Evolutionary conservation across 2,113 vertebrate species (phyloP).

Genomic region (Syngnathus scovelli): DNA sequence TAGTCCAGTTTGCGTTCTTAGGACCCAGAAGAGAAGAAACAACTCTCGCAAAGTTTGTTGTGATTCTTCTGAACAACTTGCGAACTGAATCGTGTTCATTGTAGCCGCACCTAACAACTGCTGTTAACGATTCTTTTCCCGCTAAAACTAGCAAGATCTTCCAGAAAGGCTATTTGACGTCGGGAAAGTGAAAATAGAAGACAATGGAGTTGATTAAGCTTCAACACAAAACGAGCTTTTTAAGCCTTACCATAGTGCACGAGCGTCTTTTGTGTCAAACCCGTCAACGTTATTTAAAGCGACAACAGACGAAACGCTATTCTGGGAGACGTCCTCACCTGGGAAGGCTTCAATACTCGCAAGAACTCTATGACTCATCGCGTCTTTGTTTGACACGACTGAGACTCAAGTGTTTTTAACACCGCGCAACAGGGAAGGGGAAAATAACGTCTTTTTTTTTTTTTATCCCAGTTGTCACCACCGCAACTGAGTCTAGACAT

Average conservation of each 20-base stretch:
- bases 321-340: not conserved
- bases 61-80: too few relatives aligned
- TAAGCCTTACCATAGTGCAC: not conserved
- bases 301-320: slow-evolving; percentile 1
- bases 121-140: slow-evolving; percentile 28
- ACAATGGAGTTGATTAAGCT: not conserved
- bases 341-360: not conserved
- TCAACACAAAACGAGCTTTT: not conserved
- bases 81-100: not conserved
- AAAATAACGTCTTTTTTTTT: not conserved
- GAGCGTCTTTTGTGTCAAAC: not conserved
- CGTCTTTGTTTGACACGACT: slow-evolving; percentile 1
- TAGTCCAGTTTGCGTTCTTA: too few relatives aligned
- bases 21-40: too few relatives aligned
- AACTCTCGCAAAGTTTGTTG: too few relatives aligned
- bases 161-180: not conserved
- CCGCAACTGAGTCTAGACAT: not conserved
- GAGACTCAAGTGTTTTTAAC: not conserved
- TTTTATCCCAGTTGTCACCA: not conserved
- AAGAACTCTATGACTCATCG: not conserved
- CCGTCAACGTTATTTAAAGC: not conserved
- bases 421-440: not conserved
- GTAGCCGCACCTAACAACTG: slow-evolving; percentile 1
- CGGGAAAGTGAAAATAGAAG: not conserved
- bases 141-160: slow-evolving; percentile 18